Base-by-base conservation (phyloP, 2,888 invertebrate genomes). In the Timema podura region DNA sequence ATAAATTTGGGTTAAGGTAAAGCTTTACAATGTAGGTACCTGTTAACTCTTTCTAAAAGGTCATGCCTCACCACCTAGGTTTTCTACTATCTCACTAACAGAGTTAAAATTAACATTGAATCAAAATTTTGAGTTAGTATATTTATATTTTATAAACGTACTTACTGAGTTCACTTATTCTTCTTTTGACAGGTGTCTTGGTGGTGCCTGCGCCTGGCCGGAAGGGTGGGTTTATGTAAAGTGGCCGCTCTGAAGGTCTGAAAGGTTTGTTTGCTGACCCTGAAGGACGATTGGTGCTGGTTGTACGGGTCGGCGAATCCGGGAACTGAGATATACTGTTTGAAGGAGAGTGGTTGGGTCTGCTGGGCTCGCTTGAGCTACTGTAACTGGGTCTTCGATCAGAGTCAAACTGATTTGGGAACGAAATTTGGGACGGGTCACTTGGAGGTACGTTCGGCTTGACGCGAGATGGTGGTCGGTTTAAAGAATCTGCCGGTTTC, bases 81-180 rank as follows among this genome's bases (percentile, higher is more conserved):
- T 30, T 30, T 30, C 30, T 30, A 30, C 30, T 30, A 30, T 30
- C 30, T 30, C 30, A 30, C 30, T 30, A 30, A 3, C 30, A 30
- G 30, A 30, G 30, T 30, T 30, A 30, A 30, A 30, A 30, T 30
- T 30, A 30, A 30, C 30, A 30, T 1, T 30, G 30, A 30, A 30
- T 30, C 30, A 30, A 30, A 30, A 30, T 30, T 30, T 30, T 30
- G 30, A 30, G 61, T 13, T 15, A 6, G 2, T 7, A n/a, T 2
- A 45, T 45, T 45, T 10, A 13, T 30, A 10, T 45, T 5, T 45
- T 10, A 15, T 30, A 44, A 8, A 6, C 11, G 8, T 44, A 61
- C 61, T 61, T 44, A 61, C 61, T 61, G 5, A 44, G 30, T 5
- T 61, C 61, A 13, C 61, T 61, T 30, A 61, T 61, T 13, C 61